These are phyloP conservation scores for Drosophila mojavensis DNA, from an alignment of 1,140 invertebrate species.

Conservation along the genomic window DNA sequence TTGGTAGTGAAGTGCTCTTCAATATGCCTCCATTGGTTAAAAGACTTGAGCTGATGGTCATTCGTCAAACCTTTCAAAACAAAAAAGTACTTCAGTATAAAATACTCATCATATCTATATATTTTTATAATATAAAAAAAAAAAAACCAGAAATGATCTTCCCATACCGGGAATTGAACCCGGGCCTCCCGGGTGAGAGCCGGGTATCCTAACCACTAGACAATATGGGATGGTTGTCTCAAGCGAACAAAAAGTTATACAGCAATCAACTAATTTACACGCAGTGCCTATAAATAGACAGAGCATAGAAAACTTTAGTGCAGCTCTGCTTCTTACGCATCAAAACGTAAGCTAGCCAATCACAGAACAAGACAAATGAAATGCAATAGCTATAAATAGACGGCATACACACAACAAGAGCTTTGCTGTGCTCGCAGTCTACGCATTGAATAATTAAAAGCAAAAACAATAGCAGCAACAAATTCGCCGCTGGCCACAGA, in stretches of 20 bases:
- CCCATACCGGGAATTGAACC: slow-evolving; percentile 94
- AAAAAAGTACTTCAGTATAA: background rate
- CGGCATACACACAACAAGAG: background rate
- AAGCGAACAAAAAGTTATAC: background rate
- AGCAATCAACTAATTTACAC: background rate
- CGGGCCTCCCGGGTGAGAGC: slow-evolving; percentile 93
- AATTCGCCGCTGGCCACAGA: slow-evolving; percentile 31
- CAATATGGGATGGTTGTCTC: slow-evolving; percentile 85
- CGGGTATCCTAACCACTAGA: slow-evolving; percentile 94
- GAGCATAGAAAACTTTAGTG: background rate
- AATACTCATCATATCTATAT: background rate
- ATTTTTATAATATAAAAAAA: background rate
- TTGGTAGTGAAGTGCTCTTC: slow-evolving; percentile 10
- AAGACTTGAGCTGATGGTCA: slow-evolving; percentile 2
- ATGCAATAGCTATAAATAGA: slow-evolving; percentile 35
- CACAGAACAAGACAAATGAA: background rate
- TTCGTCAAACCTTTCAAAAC: background rate
- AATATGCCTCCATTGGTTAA: too few relatives aligned
- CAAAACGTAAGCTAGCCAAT: background rate
- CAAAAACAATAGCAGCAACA: slow-evolving; percentile 35
- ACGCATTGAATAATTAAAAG: slow-evolving; percentile 36
- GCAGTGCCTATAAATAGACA: slow-evolving; percentile 26
- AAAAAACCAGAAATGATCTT: slow-evolving; percentile 75
- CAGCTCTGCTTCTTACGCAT: background rate
- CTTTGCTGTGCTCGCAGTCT: slow-evolving; percentile 13